Conservation (phyloP, 2,113 vertebrate genomes). For the Desmodus rotundus region DNA sequence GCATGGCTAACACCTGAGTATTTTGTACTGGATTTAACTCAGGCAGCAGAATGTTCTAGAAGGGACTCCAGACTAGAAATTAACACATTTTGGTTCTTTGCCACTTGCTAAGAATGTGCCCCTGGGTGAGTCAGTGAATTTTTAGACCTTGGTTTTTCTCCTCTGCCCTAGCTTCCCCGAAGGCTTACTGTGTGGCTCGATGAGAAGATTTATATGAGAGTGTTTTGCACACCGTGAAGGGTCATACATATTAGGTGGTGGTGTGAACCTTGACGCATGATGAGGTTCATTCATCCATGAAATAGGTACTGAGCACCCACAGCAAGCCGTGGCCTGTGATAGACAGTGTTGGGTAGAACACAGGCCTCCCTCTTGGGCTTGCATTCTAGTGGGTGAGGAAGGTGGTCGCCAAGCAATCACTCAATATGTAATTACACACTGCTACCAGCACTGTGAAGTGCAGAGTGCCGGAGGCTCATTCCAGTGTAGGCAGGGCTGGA, state of each 20-base stretch:
- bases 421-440: background rate
- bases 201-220: background rate
- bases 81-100: conserved; percentile 10
- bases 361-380: background rate
- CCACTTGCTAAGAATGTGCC: background rate
- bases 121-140: conserved; percentile 1
- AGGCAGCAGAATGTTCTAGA: conserved; percentile 3
- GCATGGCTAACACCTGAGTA: background rate
- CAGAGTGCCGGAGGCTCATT: background rate
- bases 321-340: background rate
- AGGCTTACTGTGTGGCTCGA: background rate
- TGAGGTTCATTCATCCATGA: background rate
- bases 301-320: background rate
- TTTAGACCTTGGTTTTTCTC: background rate
- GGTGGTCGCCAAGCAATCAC: background rate
- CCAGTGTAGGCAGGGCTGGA: background rate
- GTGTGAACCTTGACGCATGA: background rate
- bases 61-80: conserved; percentile 13
- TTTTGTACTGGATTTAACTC: background rate
- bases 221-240: background rate
- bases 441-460: background rate
- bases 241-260: background rate
- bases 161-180: background rate
- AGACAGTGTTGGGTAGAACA: background rate
- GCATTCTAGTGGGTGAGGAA: background rate